Evolutionary conservation across 1,140 invertebrate genomes (phyloP).

Genomic region (Maniola jurtina): DNA sequence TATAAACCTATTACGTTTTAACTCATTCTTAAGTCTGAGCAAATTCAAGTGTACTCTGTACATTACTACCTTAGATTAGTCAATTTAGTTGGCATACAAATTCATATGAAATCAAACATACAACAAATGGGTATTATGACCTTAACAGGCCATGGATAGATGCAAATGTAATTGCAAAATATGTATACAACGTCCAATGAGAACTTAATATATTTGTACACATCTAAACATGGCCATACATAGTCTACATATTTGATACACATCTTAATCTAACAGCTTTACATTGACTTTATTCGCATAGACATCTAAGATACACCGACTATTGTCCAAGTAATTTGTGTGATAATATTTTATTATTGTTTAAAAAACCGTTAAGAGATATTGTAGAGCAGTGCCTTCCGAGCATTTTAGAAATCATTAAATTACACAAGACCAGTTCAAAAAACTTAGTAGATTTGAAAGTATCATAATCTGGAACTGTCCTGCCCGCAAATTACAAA

Average conservation of each 20-base stretch:
- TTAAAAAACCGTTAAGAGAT: background rate
- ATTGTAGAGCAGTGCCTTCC: conserved; percentile 20
- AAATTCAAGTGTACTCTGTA: too few relatives aligned
- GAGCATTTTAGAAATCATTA: background rate
- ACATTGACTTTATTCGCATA: conserved; percentile 15
- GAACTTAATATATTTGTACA: conserved; percentile 11
- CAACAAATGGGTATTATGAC: background rate
- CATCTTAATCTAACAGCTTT: conserved; percentile 24
- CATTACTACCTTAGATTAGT: too few relatives aligned
- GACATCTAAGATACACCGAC: conserved; percentile 28
- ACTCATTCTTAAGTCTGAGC: too few relatives aligned
- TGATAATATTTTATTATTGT: conserved; percentile 9
- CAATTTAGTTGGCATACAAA: background rate
- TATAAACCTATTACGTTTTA: too few relatives aligned
- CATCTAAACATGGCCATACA: conserved; percentile 16
- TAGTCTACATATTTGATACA: conserved; percentile 18
- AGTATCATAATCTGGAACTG: too few relatives aligned
- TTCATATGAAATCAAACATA: background rate
- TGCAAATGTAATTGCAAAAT: conserved; percentile 11
- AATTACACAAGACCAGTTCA: background rate
- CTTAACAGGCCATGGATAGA: conserved; percentile 9
- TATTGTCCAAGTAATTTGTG: conserved; percentile 30
- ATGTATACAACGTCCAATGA: conserved; percentile 1
- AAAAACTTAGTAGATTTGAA: background rate
- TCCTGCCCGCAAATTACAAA: too few relatives aligned